Base-by-base conservation (phyloP, 2,888 invertebrate species). In the Hoplodrina blanda region DNA sequence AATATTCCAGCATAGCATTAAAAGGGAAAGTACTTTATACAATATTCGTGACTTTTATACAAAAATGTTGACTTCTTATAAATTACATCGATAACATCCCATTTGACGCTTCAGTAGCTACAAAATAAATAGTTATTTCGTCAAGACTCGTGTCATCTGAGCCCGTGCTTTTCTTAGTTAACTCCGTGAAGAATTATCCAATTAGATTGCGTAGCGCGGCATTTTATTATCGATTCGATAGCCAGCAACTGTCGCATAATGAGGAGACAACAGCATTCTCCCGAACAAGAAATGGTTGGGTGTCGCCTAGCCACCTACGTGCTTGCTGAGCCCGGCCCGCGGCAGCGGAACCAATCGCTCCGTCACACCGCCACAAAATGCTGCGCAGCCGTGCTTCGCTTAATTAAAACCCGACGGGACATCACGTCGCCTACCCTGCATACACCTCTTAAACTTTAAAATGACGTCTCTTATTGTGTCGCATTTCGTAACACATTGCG, bases 361-460 rank as follows among this genome's bases (percentile, higher is more conserved):
- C 91, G 95, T 94, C 94, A 94, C 93, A 92, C 91, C 87, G 90
- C 90, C 83, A 92, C 92, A 81, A 93, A 94, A 94, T 89, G 92
- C 93, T 92, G 91, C 89, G 90, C 86, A 87, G 85, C 90, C 89
- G 89, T 91, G 94, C 92, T 91, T 84, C 90, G 93, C 90, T 94
- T 95, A 95, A 95, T 95, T 95, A 95, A 95, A 94, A 93, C 89
- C 88, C 92, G 91, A 92, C 91, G 93, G 93, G 92, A 93, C 92
- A 89, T 91, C 94, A 92, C 91, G 91, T 92, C 92, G 89, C 88
- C 90, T 90, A 91, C 89, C 90, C 88, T 83, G 82, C 80, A 89
- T 87, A 83, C 83, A 89, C 86, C 83, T 90, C 87, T 88, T 87
- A 86, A 88, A 89, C 86, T 89, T 90, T 87, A 73, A 87, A 90